A percentile compares a stretch with the other conserved stretches of the same genome.
These are phyloP conservation scores for Synanthedon myopaeformis DNA, from an alignment of 2,888 invertebrate genomes.

Conservation along the genomic window DNA sequence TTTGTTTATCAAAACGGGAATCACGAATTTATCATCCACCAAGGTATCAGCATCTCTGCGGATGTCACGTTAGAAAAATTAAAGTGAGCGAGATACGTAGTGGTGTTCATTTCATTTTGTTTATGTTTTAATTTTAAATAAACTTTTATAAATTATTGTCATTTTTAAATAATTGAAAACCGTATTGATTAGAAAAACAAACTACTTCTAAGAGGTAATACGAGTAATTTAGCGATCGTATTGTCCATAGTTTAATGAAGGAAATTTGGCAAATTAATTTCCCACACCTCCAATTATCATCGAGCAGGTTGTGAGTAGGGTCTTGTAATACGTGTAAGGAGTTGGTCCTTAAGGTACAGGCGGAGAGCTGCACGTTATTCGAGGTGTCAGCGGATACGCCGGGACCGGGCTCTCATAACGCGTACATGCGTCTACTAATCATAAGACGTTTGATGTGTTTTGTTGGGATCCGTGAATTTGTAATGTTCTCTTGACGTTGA, in stretches of 20 bases:
- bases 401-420: slow-evolving; percentile 15
- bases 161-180: too few relatives aligned
- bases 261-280: neutral
- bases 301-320: neutral
- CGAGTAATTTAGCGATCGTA: too few relatives aligned
- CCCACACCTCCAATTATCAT: neutral
- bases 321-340: neutral
- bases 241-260: neutral
- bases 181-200: too few relatives aligned
- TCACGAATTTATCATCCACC: neutral
- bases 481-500: slow-evolving; percentile 7
- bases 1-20: neutral
- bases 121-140: too few relatives aligned
- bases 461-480: slow-evolving; percentile 10
- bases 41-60: slow-evolving; percentile 5
- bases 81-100: slow-evolving; percentile 9
- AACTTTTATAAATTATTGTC: too few relatives aligned
- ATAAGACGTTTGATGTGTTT: slow-evolving; percentile 23
- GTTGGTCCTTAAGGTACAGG: neutral
- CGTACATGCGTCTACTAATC: slow-evolving; percentile 18
- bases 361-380: slow-evolving; percentile 2
- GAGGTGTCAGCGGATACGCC: slow-evolving; percentile 3
- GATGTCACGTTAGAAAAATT: slow-evolving; percentile 14
- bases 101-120: neutral
- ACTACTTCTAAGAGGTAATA: too few relatives aligned